These are phyloP conservation scores for Scomber colias DNA, from an alignment of 2,113 vertebrate genomes.

Conservation along the genomic window DNA sequence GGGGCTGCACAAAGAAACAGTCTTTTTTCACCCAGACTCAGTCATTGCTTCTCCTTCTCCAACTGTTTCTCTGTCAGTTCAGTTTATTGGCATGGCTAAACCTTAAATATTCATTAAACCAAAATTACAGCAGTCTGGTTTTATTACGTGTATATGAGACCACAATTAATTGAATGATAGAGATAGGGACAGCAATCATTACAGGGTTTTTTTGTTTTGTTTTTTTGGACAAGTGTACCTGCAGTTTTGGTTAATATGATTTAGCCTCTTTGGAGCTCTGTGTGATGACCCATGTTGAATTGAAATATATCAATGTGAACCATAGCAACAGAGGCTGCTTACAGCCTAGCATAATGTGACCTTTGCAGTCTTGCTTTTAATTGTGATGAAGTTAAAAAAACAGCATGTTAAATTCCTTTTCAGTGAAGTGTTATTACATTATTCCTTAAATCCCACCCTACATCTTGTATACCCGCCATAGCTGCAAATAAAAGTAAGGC, in stretches of 20 bases:
- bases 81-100: too few species aligned
- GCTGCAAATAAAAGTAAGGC: too few species aligned
- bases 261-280: background rate
- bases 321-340: constrained; percentile 6
- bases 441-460: background rate
- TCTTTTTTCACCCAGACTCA: too few species aligned
- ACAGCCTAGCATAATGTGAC: background rate
- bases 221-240: background rate
- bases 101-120: background rate
- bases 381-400: background rate
- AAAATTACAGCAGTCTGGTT: background rate
- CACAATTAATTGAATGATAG: background rate
- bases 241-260: background rate
- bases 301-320: constrained; percentile 16
- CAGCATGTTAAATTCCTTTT: background rate
- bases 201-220: too few species aligned
- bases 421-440: background rate
- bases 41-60: too few species aligned
- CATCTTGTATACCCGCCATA: too few species aligned
- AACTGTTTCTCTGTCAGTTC: too few species aligned
- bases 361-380: background rate
- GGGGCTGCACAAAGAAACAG: too few species aligned
- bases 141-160: background rate
- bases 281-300: background rate
- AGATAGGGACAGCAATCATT: too few species aligned